Percentiles rank a stretch among this genome's conserved stretches.
These are phyloP conservation scores for Platanista minor DNA, from an alignment of 2,113 vertebrate species.

Conservation along the genomic window DNA sequence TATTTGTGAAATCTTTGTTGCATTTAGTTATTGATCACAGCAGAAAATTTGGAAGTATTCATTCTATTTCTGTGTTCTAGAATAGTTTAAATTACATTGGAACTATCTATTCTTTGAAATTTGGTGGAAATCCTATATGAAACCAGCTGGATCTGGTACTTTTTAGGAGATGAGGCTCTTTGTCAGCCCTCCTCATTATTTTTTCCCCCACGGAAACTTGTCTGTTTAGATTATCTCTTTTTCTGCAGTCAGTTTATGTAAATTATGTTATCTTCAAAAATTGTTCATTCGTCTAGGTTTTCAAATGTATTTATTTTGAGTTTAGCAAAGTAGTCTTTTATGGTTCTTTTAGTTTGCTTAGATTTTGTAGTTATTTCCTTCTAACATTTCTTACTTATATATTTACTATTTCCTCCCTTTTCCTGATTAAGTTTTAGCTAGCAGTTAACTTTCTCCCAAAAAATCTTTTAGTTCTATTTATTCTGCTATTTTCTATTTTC, in stretches of 20 bases:
- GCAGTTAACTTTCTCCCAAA: neutral
- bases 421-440: neutral
- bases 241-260: neutral
- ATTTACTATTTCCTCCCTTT: neutral
- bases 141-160: neutral
- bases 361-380: slow-evolving; percentile 18
- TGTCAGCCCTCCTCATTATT: neutral
- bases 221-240: slow-evolving; percentile 23
- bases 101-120: neutral
- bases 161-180: neutral
- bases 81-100: neutral
- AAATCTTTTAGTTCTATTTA: slow-evolving; percentile 41
- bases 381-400: neutral
- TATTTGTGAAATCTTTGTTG: neutral
- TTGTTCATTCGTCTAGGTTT: neutral
- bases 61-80: neutral
- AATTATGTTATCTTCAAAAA: slow-evolving; percentile 33
- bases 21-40: neutral
- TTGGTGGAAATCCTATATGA: neutral
- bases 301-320: slow-evolving; percentile 9
- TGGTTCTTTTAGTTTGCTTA: slow-evolving; percentile 24
- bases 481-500: slow-evolving; percentile 21
- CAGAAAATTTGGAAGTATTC: neutral
- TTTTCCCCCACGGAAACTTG: neutral
- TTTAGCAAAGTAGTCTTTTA: slow-evolving; percentile 33